Conservation (phyloP, 2,888 invertebrate species). For the Drosophila tripunctata region DNA sequence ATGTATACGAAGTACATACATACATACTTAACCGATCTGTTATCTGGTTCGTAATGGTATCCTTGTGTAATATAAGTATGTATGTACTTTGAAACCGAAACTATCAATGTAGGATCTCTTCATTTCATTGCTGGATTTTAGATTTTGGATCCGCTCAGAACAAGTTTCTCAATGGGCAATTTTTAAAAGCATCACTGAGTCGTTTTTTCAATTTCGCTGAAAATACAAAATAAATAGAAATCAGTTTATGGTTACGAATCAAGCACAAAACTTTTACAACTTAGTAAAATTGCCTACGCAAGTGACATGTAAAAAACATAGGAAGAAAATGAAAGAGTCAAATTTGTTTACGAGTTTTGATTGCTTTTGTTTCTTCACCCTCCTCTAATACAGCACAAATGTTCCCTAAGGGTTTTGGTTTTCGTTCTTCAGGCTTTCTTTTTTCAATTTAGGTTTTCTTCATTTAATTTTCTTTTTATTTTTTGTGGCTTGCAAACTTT, state of each 20-base stretch:
- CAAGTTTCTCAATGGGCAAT: constrained; percentile 81
- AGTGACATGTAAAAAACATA: constrained; percentile 43
- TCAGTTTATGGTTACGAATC: constrained; percentile 48
- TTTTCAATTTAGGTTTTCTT: not conserved
- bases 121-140: constrained; percentile 29
- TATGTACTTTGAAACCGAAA: constrained; percentile 79
- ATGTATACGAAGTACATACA: constrained; percentile 12
- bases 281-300: constrained; percentile 58
- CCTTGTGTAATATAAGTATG: not conserved
- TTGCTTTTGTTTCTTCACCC: constrained; percentile 43
- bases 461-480: constrained; percentile 23
- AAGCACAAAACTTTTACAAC: constrained; percentile 35
- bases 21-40: constrained; percentile 12
- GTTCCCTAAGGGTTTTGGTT: constrained; percentile 45
- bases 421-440: constrained; percentile 11
- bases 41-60: constrained; percentile 2
- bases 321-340: constrained; percentile 49
- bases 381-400: constrained; percentile 38
- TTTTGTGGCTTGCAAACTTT: constrained; percentile 54
- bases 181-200: constrained; percentile 82
- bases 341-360: constrained; percentile 56
- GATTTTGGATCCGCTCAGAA: constrained; percentile 61
- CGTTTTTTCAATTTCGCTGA: constrained; percentile 83
- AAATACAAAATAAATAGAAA: constrained; percentile 71
- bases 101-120: constrained; percentile 53